Base-by-base conservation (phyloP, 2,797 vertebrate species). In the Acanthopagrus latus region DNA sequence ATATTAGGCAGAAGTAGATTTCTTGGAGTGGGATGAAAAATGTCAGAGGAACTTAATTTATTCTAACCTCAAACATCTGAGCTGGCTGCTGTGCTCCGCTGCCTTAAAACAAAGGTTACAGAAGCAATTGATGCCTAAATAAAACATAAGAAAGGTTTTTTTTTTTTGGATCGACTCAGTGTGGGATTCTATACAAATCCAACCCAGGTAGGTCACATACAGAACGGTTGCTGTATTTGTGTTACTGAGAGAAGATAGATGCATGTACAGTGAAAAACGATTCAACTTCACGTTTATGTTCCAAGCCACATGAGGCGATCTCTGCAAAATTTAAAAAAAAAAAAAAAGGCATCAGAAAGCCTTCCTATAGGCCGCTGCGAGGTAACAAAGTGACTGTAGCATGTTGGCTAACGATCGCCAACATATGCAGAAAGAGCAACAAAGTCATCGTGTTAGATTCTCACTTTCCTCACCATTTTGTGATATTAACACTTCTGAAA, bases 1-100 rank as follows among this genome's bases (percentile, higher is more conserved):
- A 84, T 79, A 88, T 91, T 89, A 91, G 87, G 71, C 74, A 82
- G 78, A 86, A 86, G 67, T 68, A 70, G 70, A 84, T 77, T 88
- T 84, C 63, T 78, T 71, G 65, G 69, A 88, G 89, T 89, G 82
- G 84, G 87, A 83, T 81, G 85, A 51, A 87, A 87, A 87, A 78
- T 86, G 81, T 88, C 88, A 85, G 82, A 13, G 23, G 47, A 79
- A 75, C 55, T 76, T 86, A 82, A 89, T 89, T 79, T 81, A 83
- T 86, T 84, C 80, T 21, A 55, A 78, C 71, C 77, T 89, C 71
- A 81, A 77, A 88, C 69, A 64, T 79, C 62, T 33, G 44, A 81
- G 71, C 70, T 68, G 70, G 73, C 70, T 69, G 69, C 1, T 33
- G 67, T 1, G 57, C 46, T 76, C 67, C 14, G 58, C 38, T 62